Evolutionary conservation across 2,113 vertebrate genomes (phyloP), one percentile per base, ranked within the genome.

Genomic region (Psilopsiagon aymara): DNA sequence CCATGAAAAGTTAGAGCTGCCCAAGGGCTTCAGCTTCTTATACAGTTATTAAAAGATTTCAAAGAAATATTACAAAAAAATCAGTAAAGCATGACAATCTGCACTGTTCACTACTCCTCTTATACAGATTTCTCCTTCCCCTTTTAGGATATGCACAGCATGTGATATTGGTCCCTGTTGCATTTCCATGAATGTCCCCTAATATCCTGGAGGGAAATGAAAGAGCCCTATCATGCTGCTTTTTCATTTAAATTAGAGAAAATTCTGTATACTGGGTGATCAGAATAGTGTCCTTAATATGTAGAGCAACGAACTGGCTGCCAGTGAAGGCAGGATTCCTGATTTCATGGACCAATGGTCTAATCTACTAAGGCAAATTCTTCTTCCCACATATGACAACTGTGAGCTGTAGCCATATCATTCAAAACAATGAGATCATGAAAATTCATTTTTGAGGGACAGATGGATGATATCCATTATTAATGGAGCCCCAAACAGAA

Each of bases 401-500:
- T 94, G 74, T 90, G 96, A 95, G 86, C 91, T 95, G 91, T 81
- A 94, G 59, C 88, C 92, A 75, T 87, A 97, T 88, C 67, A 37
- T 79, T 92, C 82, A 90, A 95, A 95, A 96, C 90, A 97, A 95
- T 96, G 88, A 94, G 93, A 96, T 96, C 76, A 97, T 97, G 97
- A 95, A 97, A 97, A 97, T 97, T 97, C 91, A 97, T 97, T 96
- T 96, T 93, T 94, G 82, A 94, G 95, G 91, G 92, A 96, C 96
- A 97, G 97, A 97, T 97, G 95, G 96, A 97, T 96, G 94, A 95
- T 96, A 97, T 97, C 85, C 92, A 97, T 97, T 97, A 97, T 97
- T 97, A 97, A 97, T 97, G 90, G 92, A 97, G 78, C 52, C 35
- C 64, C 55, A 96, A 96, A 94, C 67, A 92, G 94, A 94, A 81